Evolutionary conservation across 1,140 invertebrate species (phyloP).

Genomic region (Drosophila arizonae): DNA sequence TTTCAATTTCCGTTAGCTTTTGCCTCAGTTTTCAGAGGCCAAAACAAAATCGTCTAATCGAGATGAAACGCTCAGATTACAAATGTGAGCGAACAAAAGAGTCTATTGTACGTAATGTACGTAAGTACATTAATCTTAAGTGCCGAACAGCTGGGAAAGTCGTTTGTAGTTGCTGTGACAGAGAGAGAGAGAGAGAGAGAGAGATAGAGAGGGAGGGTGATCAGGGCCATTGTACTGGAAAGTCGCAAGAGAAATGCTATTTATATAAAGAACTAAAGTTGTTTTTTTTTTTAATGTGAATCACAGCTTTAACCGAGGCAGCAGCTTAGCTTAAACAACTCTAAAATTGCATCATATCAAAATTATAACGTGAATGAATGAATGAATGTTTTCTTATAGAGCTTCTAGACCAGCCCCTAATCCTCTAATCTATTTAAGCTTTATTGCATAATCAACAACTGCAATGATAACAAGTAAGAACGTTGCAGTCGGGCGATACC

Average conservation of each 20-base stretch:
- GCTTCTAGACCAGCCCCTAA: not conserved
- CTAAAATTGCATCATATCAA: no score
- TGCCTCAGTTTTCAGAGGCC: conserved; percentile 4
- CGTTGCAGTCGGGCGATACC: no score
- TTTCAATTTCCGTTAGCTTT: conserved; percentile 54
- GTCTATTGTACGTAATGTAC: not conserved
- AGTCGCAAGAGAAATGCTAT: not conserved
- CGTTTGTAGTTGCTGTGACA: not conserved
- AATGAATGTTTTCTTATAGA: no score
- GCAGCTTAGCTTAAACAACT: no score
- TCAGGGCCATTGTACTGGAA: conserved; percentile 1
- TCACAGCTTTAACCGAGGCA: no score
- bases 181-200: not conserved
- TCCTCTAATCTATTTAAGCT: no score
- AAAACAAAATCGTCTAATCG: conserved; percentile 17
- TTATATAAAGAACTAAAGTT: not conserved
- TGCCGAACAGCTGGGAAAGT: conserved; percentile 6
- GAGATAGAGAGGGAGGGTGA: not conserved
- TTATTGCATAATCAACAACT: not conserved
- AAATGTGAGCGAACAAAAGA: conserved; percentile 3
- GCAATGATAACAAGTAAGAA: no score
- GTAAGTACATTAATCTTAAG: conserved; percentile 6
- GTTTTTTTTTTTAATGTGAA: not conserved
- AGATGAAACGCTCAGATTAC: conserved; percentile 38
- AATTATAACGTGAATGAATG: no score